Evolutionary conservation across 2,113 vertebrate genomes (phyloP).

Genomic region (Melanerpes aurifrons): DNA sequence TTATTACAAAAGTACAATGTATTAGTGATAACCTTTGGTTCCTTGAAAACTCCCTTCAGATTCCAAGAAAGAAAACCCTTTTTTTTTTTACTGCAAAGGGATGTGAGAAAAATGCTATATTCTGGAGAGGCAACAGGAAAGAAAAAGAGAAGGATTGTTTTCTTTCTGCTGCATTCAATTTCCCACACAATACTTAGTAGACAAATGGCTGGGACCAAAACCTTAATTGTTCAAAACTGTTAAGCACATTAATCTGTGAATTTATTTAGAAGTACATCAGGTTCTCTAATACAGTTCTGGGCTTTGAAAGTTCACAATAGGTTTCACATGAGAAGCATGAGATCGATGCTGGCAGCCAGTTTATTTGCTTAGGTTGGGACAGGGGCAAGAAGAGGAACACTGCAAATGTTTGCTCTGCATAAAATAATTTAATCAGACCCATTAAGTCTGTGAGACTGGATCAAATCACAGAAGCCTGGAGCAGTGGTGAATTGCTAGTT

Average conservation of each 20-base stretch:
- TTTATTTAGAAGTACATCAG: conserved; percentile 52
- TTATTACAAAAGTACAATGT: neutral
- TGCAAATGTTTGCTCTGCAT: conserved; percentile 49
- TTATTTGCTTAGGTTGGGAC: conserved; percentile 53
- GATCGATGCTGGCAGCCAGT: conserved; percentile 49
- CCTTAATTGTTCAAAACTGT: conserved; percentile 36
- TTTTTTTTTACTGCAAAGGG: neutral
- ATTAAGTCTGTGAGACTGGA: conserved; percentile 44
- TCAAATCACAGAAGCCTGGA: conserved; percentile 26
- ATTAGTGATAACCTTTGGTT: neutral
- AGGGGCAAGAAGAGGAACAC: conserved; percentile 32
- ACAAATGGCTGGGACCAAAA: neutral
- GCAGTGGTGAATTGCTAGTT: neutral
- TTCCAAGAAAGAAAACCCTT: neutral
- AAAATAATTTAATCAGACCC: conserved; percentile 51
- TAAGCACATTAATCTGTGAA: conserved; percentile 42
- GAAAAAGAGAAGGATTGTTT: neutral
- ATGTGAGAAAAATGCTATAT: neutral
- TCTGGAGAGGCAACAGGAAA: neutral
- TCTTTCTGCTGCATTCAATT: neutral
- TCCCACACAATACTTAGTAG: conserved; percentile 6
- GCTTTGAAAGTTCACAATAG: conserved; percentile 52
- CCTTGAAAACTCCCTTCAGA: neutral
- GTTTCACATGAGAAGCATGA: conserved; percentile 63
- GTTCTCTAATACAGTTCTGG: conserved; percentile 38